Base-by-base conservation (phyloP, 2,888 invertebrate species). In the Crepidodera aurea region DNA sequence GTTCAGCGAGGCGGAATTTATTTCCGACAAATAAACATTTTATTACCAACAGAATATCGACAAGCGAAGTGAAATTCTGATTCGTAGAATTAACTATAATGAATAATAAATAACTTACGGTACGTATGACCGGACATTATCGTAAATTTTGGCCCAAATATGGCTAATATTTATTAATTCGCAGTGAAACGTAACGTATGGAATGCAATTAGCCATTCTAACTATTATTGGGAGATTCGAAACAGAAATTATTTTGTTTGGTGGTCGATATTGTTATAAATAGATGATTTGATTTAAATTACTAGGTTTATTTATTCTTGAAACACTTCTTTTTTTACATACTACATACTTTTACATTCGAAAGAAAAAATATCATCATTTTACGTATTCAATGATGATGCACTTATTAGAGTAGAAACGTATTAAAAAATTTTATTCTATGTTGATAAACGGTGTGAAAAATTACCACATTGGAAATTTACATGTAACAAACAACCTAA, bases 31-130 rank as follows among this genome's bases (percentile, higher is more conserved):
- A 42, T 55, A 55, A 44, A 55, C 42, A 44, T 55, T 55, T 55
- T 19, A 55, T 29, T 55, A 55, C 32, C 27, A 7, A 2, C n/a
- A 13, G n/a, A 32, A 44, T 25, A 42, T 54, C 40, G 19, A 51
- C 51, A 37, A 37, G 19, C 37, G 44, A 55, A 55, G 54, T 16
- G 18, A 15, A 44, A 55, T 55, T 27, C 12, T 55, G 54, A 29
- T 37, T 62, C 27, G 46, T 56, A 62, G 34, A 54, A 55, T 44
- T 57, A 39, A 62, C 46, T 37, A 7, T 48, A 48, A 63, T 60
- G 57, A 55, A 64, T 60, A 56, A 64, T 60, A 60, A 64, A 64
- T 64, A 64, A 60, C 56, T 56, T 22, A 44, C 42, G 51, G 27
- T 53, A 15, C 39, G 42, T 56, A 29, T 44, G 60, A 51, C 10